Evolutionary conservation across 1,140 invertebrate genomes (phyloP).

Genomic region (Phymastichus coffea): DNA sequence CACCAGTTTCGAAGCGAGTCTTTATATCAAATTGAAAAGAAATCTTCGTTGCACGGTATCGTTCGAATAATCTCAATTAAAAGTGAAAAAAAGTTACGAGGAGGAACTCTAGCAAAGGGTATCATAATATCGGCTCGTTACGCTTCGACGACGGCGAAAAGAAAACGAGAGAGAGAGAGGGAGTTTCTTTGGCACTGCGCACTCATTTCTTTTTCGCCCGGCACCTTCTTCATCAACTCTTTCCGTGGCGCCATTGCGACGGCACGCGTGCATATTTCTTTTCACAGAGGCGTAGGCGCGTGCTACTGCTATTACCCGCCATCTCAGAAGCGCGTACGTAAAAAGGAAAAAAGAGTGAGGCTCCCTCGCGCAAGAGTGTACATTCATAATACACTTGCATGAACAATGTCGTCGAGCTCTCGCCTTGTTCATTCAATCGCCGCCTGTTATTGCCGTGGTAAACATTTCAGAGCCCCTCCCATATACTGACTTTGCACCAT

Average conservation of each 20-base stretch:
- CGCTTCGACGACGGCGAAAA: no score
- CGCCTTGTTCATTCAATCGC: neutral
- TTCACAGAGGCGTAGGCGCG: neutral
- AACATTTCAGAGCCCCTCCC: neutral
- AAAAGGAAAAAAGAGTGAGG: neutral
- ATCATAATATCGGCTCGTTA: constrained; percentile 9
- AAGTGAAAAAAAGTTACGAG: neutral
- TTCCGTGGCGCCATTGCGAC: constrained; percentile 21
- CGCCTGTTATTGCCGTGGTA: neutral
- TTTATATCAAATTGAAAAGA: neutral
- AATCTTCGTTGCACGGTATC: neutral
- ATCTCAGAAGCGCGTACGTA: neutral
- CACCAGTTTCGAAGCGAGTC: no score
- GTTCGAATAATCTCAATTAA: neutral
- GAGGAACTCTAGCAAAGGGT: neutral
- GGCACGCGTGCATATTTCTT: constrained; percentile 8
- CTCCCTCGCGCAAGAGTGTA: neutral
- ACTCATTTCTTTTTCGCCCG: neutral
- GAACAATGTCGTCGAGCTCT: neutral
- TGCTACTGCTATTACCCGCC: constrained; percentile 11
- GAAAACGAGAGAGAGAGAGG: no score
- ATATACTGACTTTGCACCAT: no score
- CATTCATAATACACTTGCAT: neutral
- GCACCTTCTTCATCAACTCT: constrained; percentile 4
- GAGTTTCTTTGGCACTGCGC: neutral